phyloP scores from a whole-genome alignment of 2,888 invertebrate species.

The Philopedon plagiatum region DNA sequence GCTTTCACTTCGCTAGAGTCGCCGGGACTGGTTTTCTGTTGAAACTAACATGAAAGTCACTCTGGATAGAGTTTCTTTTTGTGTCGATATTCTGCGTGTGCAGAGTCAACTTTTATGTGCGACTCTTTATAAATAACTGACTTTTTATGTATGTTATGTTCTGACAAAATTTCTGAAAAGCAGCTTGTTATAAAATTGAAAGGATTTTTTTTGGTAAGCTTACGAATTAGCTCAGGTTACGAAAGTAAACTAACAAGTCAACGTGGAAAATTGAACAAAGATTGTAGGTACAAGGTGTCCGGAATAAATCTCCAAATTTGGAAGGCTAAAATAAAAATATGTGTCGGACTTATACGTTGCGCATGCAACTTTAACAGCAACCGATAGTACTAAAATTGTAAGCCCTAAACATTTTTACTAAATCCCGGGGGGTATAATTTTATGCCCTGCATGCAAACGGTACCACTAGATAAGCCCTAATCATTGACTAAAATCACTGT shows the following conservation, averaged over 20 bases:
- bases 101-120: conserved; percentile 23
- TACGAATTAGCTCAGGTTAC: neutral
- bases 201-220: neutral
- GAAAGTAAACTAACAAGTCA: neutral
- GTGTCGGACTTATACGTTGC: too few relatives aligned
- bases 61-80: conserved; percentile 40
- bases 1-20: conserved; percentile 1
- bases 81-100: conserved; percentile 28
- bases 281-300: too few relatives aligned
- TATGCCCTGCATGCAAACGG: too few relatives aligned
- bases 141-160: conserved; percentile 24
- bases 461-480: too few relatives aligned
- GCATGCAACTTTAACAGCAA: too few relatives aligned
- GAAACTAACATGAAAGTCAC: conserved; percentile 28
- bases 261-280: neutral
- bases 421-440: too few relatives aligned
- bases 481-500: too few relatives aligned
- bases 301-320: too few relatives aligned
- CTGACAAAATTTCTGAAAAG: conserved; percentile 4
- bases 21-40: conserved; percentile 15
- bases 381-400: too few relatives aligned
- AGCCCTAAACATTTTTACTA: too few relatives aligned
- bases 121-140: conserved; percentile 23
- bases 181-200: conserved; percentile 3
- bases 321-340: too few relatives aligned